Percentiles rank a stretch among this genome's conserved stretches.
phyloP scores from a whole-genome alignment of 2,797 vertebrate species.

The Acanthurus lineatus region DNA sequence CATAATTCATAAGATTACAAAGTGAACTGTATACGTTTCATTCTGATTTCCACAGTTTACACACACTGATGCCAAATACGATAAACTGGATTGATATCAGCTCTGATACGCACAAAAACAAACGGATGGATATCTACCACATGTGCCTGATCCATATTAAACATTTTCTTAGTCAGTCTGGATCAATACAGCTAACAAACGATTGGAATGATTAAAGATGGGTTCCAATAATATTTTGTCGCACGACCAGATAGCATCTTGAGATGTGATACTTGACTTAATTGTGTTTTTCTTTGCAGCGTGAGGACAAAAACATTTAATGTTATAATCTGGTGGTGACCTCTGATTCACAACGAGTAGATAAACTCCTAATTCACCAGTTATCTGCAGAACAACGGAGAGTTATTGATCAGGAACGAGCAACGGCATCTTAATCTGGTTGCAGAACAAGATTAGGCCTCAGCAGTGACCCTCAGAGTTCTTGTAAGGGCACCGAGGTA shows the following conservation, averaged over 20 bases:
- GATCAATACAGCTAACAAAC: not conserved
- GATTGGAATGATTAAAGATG: not conserved
- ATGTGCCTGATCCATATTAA: not conserved
- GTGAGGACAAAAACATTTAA: not conserved
- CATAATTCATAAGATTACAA: not conserved
- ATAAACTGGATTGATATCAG: not conserved
- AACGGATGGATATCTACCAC: not conserved
- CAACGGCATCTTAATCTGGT: slow-evolving; percentile 39
- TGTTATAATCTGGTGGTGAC: not conserved
- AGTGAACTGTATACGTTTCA: not conserved
- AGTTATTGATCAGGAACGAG: slow-evolving; percentile 26
- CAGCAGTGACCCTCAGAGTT: slow-evolving; percentile 42
- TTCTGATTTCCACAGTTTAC: not conserved
- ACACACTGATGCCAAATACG: not conserved
- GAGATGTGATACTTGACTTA: not conserved
- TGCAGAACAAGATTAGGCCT: slow-evolving; percentile 18
- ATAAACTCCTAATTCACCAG: not conserved
- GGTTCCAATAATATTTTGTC: slow-evolving; percentile 5
- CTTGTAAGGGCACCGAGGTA: slow-evolving; percentile 17
- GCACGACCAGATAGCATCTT: slow-evolving; percentile 8
- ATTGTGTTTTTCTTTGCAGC: not conserved
- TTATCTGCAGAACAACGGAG: not conserved
- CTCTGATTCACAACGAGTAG: slow-evolving; percentile 9
- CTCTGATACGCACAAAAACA: not conserved
- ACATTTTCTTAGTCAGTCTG: not conserved